Base-by-base conservation (phyloP, 2,888 invertebrate genomes). In the Plagodis dolabraria region DNA sequence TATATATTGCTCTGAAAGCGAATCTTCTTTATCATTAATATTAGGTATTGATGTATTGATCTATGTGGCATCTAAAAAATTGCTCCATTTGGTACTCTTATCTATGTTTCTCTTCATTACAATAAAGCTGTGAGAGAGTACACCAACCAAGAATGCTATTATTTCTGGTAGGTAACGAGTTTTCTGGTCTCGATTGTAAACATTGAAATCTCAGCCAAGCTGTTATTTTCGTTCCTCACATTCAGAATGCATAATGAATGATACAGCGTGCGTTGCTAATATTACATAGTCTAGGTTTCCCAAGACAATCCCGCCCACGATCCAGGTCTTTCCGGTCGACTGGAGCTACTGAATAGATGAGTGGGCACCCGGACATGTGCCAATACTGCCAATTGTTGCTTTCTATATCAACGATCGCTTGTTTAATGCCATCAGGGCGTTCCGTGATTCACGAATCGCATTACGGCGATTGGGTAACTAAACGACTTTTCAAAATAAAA, bases 341-440 rank as follows among this genome's bases (percentile, higher is more conserved):
- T 74, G 79, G 65, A 72, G 71, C 68, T 75, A 69, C 72, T 83
- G 77, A 83, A 80, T 80, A 73, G 66, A 67, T 78, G 80, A 79
- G 86, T 86, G 85, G 86, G 88, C 70, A 71, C 86, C 79, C 80
- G 72, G 73, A 75, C 75, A 77, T 75, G 82, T 78, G 86, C 85
- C 86, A 60, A 60, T 60, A 60, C 54, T 44, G 54, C 59, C 59
- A 83, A 89, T 85, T 84, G 82, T 84, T 82, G 85, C 89, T 90
- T 91, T 90, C 88, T 87, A 88, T 79, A 88, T 79, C 69, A 70
- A 71, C 84, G 84, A 88, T 86, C 83, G 79, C 76, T 77, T 78
- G 77, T 82, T 78, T 81, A 73, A 77, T 71, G 50, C 61, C 60
- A 68, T 70, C 69, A 73, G 73, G 76, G 72, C 67, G 69, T 71